These are phyloP conservation scores for Choristoneura rosaceana DNA, from an alignment of 2,888 invertebrate species.

Conservation along the genomic window DNA sequence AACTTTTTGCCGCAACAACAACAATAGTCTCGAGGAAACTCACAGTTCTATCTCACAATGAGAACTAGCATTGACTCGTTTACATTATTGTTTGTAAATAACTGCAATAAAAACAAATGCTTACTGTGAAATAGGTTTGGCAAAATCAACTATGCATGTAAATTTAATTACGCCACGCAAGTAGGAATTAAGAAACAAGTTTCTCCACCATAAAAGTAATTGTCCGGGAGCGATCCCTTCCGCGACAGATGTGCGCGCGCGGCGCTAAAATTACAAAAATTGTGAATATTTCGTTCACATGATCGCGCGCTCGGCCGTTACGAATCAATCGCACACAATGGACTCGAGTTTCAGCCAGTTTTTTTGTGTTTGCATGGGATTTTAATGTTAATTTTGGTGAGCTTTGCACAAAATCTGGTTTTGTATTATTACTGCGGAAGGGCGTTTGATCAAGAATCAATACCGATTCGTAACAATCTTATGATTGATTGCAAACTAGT, in stretches of 20 bases:
- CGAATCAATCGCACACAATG: slow-evolving; percentile 83
- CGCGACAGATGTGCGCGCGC: slow-evolving; percentile 80
- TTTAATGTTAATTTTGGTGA: slow-evolving; percentile 82
- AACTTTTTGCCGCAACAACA: slow-evolving; percentile 68
- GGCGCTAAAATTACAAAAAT: slow-evolving; percentile 78
- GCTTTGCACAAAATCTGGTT: slow-evolving; percentile 76
- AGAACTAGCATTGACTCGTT: slow-evolving; percentile 37
- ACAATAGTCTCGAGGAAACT: slow-evolving; percentile 68
- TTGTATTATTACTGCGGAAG: slow-evolving; percentile 66
- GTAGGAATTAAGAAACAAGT: slow-evolving; percentile 22
- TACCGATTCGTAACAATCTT: slow-evolving; percentile 77
- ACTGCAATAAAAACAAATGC: slow-evolving; percentile 35
- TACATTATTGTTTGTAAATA: slow-evolving; percentile 35
- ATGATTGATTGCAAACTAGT: slow-evolving; percentile 84
- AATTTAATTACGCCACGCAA: slow-evolving; percentile 39
- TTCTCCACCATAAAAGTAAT: slow-evolving; percentile 8
- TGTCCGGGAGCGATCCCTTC: slow-evolving; percentile 62
- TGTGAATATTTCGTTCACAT: slow-evolving; percentile 84
- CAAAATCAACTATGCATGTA: slow-evolving; percentile 18
- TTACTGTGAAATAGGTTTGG: slow-evolving; percentile 32
- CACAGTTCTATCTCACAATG: slow-evolving; percentile 63
- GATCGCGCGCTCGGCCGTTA: slow-evolving; percentile 83
- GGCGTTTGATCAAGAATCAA: slow-evolving; percentile 78
- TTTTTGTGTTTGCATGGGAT: slow-evolving; percentile 76
- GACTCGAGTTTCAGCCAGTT: slow-evolving; percentile 76